phyloP scores from a whole-genome alignment of 1,140 invertebrate species.

The Scaptomyza pallida region DNA sequence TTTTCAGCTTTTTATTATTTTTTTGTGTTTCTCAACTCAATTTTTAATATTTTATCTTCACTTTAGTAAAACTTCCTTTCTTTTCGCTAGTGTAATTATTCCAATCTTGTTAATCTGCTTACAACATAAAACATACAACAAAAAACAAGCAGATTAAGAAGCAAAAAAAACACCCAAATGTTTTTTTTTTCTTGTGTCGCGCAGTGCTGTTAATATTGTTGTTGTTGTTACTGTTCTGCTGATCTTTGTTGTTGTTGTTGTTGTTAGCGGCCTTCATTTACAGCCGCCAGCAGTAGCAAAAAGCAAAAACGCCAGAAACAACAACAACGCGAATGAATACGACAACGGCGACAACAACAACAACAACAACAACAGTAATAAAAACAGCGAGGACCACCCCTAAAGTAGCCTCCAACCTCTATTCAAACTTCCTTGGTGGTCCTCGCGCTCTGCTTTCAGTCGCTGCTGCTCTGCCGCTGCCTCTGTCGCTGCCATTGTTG shows the following conservation, averaged over 20 bases:
- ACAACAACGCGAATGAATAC: constrained; percentile 4
- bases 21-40: too few relatives aligned
- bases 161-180: constrained; percentile 4
- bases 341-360: constrained; percentile 5
- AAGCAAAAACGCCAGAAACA: constrained; percentile 6
- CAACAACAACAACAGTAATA: constrained; percentile 7
- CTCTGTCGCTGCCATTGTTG: constrained; percentile 48
- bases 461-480: constrained; percentile 9
- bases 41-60: too few relatives aligned
- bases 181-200: constrained; percentile 39
- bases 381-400: constrained; percentile 63
- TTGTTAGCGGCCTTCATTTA: constrained; percentile 50
- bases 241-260: constrained; percentile 4
- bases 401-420: constrained; percentile 53
- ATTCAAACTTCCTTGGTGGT: constrained; percentile 50
- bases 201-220: constrained; percentile 42
- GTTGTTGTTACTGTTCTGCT: constrained; percentile 21
- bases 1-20: too few relatives aligned
- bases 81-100: constrained; percentile 24
- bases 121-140: constrained; percentile 3
- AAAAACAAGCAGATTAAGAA: not conserved
- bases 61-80: too few relatives aligned
- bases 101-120: constrained; percentile 14
- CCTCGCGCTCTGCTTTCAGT: constrained; percentile 24
- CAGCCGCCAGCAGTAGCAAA: constrained; percentile 46